phyloP scores from a whole-genome alignment of 1,140 invertebrate species.

The Gonioctena quinquepunctata region DNA sequence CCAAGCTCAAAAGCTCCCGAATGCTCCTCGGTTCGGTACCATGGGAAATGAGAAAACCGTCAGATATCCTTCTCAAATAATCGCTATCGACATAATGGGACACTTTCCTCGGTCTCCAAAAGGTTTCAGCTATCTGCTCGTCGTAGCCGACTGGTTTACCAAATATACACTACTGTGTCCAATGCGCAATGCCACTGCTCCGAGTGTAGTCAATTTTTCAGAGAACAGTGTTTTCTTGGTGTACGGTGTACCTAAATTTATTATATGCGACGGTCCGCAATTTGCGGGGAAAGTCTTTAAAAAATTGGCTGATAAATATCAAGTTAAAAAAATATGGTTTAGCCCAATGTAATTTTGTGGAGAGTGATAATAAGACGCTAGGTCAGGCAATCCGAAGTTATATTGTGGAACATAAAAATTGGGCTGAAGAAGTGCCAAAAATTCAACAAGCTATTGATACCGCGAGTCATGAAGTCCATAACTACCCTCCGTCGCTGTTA shows the following conservation, averaged over 20 bases:
- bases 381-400: constrained; percentile 11
- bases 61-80: constrained; percentile 31
- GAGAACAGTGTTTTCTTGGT: not conserved
- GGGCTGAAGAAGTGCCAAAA: not conserved
- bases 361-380: constrained; percentile 23
- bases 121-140: too few relatives aligned
- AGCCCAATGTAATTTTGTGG: constrained; percentile 19
- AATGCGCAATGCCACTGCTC: not conserved
- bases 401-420: constrained; percentile 4
- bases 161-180: constrained; percentile 30
- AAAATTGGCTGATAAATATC: not conserved
- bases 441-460: constrained; percentile 12
- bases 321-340: constrained; percentile 1
- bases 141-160: constrained; percentile 41
- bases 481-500: constrained; percentile 1
- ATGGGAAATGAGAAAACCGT: constrained; percentile 26
- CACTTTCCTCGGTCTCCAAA: not conserved
- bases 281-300: not conserved
- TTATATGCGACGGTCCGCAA: not conserved
- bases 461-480: constrained; percentile 11
- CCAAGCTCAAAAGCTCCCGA: constrained; percentile 20
- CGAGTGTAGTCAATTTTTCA: not conserved
- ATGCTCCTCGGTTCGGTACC: not conserved
- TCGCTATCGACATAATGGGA: constrained; percentile 47
- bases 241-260: not conserved